Base-by-base conservation (phyloP, 2,113 vertebrate species). In the Silurus meridionalis region DNA sequence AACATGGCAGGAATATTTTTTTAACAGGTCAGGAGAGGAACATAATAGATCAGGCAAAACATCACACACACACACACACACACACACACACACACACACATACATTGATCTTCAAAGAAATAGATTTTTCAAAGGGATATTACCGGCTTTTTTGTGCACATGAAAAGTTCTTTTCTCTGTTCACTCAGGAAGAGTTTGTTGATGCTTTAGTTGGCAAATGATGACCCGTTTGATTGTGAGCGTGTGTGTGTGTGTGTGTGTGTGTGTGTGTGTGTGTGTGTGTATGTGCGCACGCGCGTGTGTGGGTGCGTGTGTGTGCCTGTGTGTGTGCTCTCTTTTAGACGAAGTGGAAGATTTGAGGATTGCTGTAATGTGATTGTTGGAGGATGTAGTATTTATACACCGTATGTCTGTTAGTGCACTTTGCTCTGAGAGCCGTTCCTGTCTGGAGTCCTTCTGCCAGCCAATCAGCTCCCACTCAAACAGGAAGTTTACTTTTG, bases 1-100 rank as follows among this genome's bases (percentile, higher is more conserved):
- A n/a, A 60, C 58, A n/a, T 83, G 84, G 78, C 74, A 25, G 25
- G 13, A 83, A 87, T 89, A 87, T 89, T 89, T 85, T 87, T 87
- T 89, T 87, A 89, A 83, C 63, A 87, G 71, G 63, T 80, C 77
- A 85, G 86, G 48, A 75, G 48, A 46, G 9, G n/a, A 85, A 83
- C 83, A 89, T 64, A 89, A 89, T 83, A 64, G 28, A 11, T 85
- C n/a, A 14, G 28, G 28, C 28, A 37, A 37, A 37, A 37, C 28
- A 37, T 37, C 28, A 37, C 28, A 37, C 28, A 37, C 28, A 37
- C 25, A 58, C 53, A 58, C 58, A 81, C 17, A 64, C 80, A 82
- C 61, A 67, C 80, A 82, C 81, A 69, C 81, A 28, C 80, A 53
- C 48, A 55, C 64, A 57, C 64, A 83, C 28, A 37, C 53, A 28